phyloP scores from a whole-genome alignment of 2,797 vertebrate species.

The Protonibea diacanthus region DNA sequence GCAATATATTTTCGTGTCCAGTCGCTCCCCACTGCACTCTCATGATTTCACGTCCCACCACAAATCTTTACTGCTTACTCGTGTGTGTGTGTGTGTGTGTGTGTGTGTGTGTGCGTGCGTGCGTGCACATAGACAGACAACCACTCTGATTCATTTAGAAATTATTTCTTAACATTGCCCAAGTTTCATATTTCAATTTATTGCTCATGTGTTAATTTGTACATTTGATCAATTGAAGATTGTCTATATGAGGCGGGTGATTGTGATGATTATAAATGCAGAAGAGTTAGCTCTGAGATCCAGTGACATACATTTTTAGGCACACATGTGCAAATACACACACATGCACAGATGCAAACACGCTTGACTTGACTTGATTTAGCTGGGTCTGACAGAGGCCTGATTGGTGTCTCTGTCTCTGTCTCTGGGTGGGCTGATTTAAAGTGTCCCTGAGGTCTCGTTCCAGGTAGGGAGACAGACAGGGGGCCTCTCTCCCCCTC shows the following conservation, averaged over 20 bases:
- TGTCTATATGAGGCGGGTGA: conserved; percentile 2
- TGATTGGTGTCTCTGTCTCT: conserved; percentile 86
- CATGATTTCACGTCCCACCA: neutral
- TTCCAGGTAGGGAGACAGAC: conserved; percentile 89
- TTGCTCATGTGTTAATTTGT: neutral
- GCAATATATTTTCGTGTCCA: neutral
- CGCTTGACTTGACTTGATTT: conserved; percentile 71
- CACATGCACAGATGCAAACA: conserved; percentile 39
- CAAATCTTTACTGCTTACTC: neutral
- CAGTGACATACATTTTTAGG: conserved; percentile 14
- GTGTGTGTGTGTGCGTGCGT: no score
- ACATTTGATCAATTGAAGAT: neutral
- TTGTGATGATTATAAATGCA: conserved; percentile 24
- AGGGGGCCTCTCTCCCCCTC: conserved; percentile 65
- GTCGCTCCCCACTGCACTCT: neutral
- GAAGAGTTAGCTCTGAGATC: conserved; percentile 19
- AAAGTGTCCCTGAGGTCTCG: conserved; percentile 88
- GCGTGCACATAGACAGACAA: neutral
- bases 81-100: no score
- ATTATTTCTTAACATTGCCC: neutral
- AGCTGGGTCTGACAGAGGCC: conserved; percentile 62
- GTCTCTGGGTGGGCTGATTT: conserved; percentile 92
- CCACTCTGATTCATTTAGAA: neutral
- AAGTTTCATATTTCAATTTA: neutral
- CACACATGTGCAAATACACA: conserved; percentile 38